Evolutionary conservation across 2,888 invertebrate species (phyloP).

Genomic region (Trichopoda pennipes): DNA sequence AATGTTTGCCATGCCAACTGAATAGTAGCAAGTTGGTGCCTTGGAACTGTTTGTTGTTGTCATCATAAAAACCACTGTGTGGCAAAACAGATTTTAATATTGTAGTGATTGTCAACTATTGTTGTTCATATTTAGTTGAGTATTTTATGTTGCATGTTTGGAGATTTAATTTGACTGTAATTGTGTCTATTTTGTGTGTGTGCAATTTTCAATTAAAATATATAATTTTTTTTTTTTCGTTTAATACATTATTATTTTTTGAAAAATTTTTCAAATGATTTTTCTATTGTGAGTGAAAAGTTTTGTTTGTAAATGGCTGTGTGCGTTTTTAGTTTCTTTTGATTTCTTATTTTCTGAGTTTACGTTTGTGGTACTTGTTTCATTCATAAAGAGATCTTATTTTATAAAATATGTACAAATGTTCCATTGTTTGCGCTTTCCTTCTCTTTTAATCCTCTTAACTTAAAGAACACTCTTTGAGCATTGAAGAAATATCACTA

Average conservation of each 20-base stretch:
- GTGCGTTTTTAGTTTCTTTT: background rate
- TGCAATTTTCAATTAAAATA: constrained; percentile 28
- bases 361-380: constrained; percentile 24
- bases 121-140: constrained; percentile 36
- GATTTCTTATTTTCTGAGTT: constrained; percentile 4
- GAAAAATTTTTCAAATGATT: constrained; percentile 53
- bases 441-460: constrained; percentile 71
- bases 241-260: constrained; percentile 20
- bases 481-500: constrained; percentile 56
- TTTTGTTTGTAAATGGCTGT: constrained; percentile 27
- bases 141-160: background rate
- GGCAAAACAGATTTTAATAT: constrained; percentile 49
- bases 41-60: constrained; percentile 32
- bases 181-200: constrained; percentile 24
- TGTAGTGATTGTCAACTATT: constrained; percentile 61
- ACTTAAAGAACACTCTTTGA: constrained; percentile 56
- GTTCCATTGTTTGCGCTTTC: constrained; percentile 43
- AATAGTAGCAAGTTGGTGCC: constrained; percentile 2
- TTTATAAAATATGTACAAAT: constrained; percentile 14
- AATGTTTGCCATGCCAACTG: constrained; percentile 25
- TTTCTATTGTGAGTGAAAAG: constrained; percentile 44
- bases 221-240: background rate
- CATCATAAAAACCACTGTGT: constrained; percentile 26
- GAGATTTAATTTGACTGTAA: constrained; percentile 19
- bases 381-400: constrained; percentile 44